Conservation (phyloP, 2,113 vertebrate genomes). For the Stigmatopora argus region DNA sequence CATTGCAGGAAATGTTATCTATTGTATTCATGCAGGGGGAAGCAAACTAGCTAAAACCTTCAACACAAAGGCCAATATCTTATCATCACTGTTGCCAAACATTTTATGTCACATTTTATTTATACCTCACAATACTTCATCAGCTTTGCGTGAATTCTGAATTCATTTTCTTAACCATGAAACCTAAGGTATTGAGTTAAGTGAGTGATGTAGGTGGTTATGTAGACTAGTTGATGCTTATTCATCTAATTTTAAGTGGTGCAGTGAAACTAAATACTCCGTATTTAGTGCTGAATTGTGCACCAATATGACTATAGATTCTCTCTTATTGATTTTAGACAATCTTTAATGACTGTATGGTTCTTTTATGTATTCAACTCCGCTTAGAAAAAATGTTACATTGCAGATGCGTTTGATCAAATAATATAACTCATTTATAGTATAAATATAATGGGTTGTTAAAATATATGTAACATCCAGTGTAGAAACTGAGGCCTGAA, state of each 20-base stretch:
- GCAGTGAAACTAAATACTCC: conserved; percentile 30
- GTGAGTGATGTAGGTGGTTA: conserved; percentile 31
- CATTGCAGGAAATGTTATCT: conserved; percentile 47
- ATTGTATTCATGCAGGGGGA: conserved; percentile 23
- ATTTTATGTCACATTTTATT: conserved; percentile 13
- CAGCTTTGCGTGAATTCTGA: conserved; percentile 1
- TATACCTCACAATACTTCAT: conserved; percentile 2
- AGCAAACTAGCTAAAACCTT: conserved; percentile 23
- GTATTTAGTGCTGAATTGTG: conserved; percentile 39
- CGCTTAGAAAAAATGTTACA: not conserved
- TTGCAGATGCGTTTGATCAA: not conserved
- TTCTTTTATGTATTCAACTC: not conserved
- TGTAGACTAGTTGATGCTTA: conserved; percentile 12
- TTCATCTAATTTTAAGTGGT: conserved; percentile 34
- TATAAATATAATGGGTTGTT: too few relatives aligned
- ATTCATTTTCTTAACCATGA: conserved; percentile 26
- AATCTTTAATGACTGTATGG: conserved; percentile 21
- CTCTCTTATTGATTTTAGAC: conserved; percentile 23
- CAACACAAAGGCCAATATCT: conserved; percentile 21
- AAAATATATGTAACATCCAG: too few relatives aligned
- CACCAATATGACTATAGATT: conserved; percentile 21
- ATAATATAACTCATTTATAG: not conserved
- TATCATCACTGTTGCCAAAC: conserved; percentile 19
- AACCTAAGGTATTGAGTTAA: conserved; percentile 17
- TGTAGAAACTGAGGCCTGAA: too few relatives aligned